Conservation (phyloP, 2,113 vertebrate genomes). For the Columba janthina region DNA sequence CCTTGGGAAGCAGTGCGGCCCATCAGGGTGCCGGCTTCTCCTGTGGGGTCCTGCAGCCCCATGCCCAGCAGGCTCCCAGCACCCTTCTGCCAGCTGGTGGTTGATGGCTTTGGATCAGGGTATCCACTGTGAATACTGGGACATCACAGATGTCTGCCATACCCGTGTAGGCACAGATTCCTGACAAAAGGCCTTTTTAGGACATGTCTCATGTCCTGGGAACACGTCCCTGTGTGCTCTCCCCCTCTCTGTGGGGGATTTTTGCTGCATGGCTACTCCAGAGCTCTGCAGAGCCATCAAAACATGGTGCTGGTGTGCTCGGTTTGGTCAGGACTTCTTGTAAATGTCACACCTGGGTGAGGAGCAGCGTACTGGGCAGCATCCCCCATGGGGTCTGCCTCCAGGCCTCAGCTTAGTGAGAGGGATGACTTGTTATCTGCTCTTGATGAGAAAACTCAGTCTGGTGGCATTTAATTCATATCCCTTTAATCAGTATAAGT, state of each 20-base stretch:
- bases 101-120: neutral
- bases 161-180: neutral
- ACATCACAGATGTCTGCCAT: neutral
- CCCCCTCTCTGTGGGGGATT: neutral
- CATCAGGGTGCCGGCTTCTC: neutral
- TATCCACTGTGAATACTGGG: neutral
- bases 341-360: neutral
- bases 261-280: neutral
- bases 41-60: neutral
- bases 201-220: neutral
- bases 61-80: neutral
- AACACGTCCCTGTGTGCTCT: neutral
- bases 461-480: neutral
- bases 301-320: fast-evolving
- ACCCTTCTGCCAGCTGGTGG: neutral
- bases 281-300: neutral
- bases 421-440: neutral
- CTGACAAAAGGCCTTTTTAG: neutral
- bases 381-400: fast-evolving
- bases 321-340: neutral
- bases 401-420: neutral
- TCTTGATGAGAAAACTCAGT: neutral
- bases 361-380: neutral
- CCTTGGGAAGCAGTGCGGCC: fast-evolving
- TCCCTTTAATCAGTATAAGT: neutral